A percentile compares a stretch with the other conserved stretches of the same genome.
Conservation (phyloP, 1,140 invertebrate genomes). For the Papilio machaon region DNA sequence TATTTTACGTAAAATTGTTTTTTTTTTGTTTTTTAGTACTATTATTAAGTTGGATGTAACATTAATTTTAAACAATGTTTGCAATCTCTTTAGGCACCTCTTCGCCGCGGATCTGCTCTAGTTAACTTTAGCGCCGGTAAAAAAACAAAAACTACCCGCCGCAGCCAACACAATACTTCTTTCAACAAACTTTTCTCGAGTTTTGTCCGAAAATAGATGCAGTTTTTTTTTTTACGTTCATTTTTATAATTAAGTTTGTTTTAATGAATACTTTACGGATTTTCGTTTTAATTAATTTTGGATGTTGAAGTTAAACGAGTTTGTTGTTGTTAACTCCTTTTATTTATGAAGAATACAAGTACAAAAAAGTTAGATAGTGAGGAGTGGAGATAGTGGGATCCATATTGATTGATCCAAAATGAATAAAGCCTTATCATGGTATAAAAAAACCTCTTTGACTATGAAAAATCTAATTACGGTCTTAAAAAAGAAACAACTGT, state of each 20-base stretch:
- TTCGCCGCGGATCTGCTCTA: not conserved
- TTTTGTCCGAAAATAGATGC: slow-evolving; percentile 31
- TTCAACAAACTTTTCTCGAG: slow-evolving; percentile 27
- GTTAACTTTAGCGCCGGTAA: slow-evolving; percentile 17
- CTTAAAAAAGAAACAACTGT: not conserved
- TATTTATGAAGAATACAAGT: not conserved
- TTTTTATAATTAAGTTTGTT: slow-evolving; percentile 34
- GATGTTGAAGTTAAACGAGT: slow-evolving; percentile 3
- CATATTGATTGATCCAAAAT: not conserved
- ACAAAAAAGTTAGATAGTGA: not conserved
- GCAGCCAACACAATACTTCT: slow-evolving; percentile 27
- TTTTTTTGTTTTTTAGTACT: not conserved
- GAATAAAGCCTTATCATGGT: too few species aligned
- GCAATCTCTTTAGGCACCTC: slow-evolving; percentile 24
- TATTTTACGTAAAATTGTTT: not conserved
- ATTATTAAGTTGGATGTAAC: not conserved
- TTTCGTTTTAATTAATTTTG: slow-evolving; percentile 26
- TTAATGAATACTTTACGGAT: slow-evolving; percentile 21
- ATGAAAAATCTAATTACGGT: not conserved
- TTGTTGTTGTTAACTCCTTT: not conserved
- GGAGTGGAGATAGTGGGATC: too few species aligned
- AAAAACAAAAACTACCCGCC: slow-evolving; percentile 26
- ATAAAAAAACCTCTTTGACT: too few species aligned
- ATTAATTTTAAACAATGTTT: slow-evolving; percentile 10
- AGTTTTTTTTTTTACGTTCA: slow-evolving; percentile 33